Evolutionary conservation across 1,140 invertebrate species (phyloP), one percentile per base, ranked within the genome.

Genomic region (Eriocheir sinensis): DNA sequence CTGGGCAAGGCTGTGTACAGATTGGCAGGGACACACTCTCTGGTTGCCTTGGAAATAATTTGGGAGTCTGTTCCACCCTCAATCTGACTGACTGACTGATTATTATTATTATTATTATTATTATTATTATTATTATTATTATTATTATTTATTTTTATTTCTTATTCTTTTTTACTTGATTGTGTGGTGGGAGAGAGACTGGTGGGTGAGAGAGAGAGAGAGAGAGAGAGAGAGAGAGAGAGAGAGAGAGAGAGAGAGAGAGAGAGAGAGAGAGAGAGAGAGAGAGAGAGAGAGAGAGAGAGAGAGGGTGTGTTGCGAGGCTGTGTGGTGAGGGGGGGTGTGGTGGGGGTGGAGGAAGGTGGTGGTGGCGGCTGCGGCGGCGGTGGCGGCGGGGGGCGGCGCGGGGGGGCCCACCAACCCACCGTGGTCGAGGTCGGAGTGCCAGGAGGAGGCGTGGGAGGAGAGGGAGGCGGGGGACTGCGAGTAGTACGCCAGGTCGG

Each of bases 311-410:
- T 89, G 85, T 95, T 93, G 91, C 94, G 94, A 95, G 94, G 83
- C 91, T 92, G 94, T 95, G 94, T 95, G 88, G 94, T 60, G 94
- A 95, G 91, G 83, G 44, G 94, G 92, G 94, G 91, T 92, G 94
- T 79, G 98, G 97, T 97, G 96, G 97, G 97, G 96, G 98, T 98
- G 96, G 85, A 95, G 93, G 89, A 94, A 93, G 96, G 95, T 95
- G 94, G 94, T 95, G 90, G 97, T 97, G 92, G 98, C 97, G 72
- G 98, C 97, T 91, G 98, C 98, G 92, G 98, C 97, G 85, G 98
- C 98, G 93, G 98, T 97, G 60, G 90, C 81, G 88, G 94, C 53
- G 34, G 93, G 88, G 12, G 93, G 81, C 30, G 81, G 90, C 89
- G 93, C 72, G 36, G 86, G 85, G 95, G 92, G 92, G 81, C 91